These are phyloP conservation scores for Lasioglossum marginatum DNA, from an alignment of 2,888 invertebrate genomes.

Conservation along the genomic window DNA sequence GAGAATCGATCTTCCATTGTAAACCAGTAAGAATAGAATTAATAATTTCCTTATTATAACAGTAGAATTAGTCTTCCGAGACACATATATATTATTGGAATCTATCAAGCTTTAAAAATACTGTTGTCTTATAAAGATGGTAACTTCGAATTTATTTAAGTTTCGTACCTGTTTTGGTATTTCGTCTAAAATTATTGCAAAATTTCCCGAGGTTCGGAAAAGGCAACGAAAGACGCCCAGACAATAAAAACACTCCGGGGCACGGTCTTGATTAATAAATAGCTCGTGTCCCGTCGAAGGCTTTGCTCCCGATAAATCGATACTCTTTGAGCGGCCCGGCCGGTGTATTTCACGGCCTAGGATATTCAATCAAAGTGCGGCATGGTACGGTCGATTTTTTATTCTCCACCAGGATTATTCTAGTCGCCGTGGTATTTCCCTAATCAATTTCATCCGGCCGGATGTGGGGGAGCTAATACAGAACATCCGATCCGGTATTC, in stretches of 20 bases:
- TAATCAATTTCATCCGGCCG: background rate
- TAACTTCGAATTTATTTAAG: background rate
- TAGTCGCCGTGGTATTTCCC: background rate
- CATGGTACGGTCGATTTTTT: constrained; percentile 10
- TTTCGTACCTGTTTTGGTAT: background rate
- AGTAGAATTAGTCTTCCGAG: too few species aligned
- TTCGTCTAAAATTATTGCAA: background rate
- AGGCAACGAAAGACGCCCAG: background rate
- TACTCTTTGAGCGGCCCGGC: constrained; percentile 12
- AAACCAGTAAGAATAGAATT: background rate
- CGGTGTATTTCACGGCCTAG: constrained; percentile 38
- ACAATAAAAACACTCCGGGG: constrained; percentile 15
- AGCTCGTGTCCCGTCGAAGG: background rate
- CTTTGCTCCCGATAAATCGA: constrained; percentile 41
- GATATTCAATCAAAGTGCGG: constrained; percentile 32
- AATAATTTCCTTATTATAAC: too few species aligned
- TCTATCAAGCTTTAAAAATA: too few species aligned
- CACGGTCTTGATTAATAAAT: constrained; percentile 43
- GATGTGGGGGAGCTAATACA: background rate
- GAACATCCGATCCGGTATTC: background rate
- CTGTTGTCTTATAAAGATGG: background rate
- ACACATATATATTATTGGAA: background rate
- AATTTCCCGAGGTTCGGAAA: background rate
- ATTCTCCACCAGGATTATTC: constrained; percentile 11
- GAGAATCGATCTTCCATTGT: background rate